Percentiles rank a stretch among this genome's conserved stretches.
Evolutionary conservation across 2,797 vertebrate species (phyloP).

Genomic region (Coreius guichenoti): DNA sequence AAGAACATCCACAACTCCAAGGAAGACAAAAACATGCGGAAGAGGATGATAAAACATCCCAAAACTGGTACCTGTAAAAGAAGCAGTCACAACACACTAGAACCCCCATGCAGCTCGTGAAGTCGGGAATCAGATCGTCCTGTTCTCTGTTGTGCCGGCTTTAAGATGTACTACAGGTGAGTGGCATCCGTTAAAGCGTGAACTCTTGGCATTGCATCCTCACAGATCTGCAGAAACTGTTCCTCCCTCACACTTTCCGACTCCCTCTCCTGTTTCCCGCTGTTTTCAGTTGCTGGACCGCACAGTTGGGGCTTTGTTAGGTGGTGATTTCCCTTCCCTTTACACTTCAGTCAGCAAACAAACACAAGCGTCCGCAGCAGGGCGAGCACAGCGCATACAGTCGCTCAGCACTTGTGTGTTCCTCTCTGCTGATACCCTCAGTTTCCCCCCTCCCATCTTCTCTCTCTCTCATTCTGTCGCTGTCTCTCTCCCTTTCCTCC

Average conservation of each 20-base stretch:
- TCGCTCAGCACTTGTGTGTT: conserved; percentile 66
- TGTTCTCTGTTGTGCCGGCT: conserved; percentile 23
- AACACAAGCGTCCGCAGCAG: conserved; percentile 51
- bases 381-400: conserved; percentile 45
- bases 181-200: conserved; percentile 41
- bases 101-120: conserved; percentile 80
- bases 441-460: conserved; percentile 37
- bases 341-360: conserved; percentile 55
- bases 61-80: conserved; percentile 82
- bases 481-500: conserved; percentile 60
- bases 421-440: conserved; percentile 52
- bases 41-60: conserved; percentile 10
- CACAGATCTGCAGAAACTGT: conserved; percentile 40
- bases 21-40: neutral
- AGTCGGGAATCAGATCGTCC: conserved; percentile 48
- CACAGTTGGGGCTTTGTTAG: conserved; percentile 35
- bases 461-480: conserved; percentile 63
- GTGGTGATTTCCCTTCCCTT: conserved; percentile 21
- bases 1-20: conserved; percentile 48
- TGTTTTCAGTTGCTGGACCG: conserved; percentile 1
- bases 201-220: conserved; percentile 61
- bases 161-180: conserved; percentile 72
- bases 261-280: conserved; percentile 7
- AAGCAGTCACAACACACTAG: conserved; percentile 87
- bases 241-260: neutral